Base-by-base conservation (phyloP, 1,140 invertebrate species). In the Cotesia chilonis region DNA sequence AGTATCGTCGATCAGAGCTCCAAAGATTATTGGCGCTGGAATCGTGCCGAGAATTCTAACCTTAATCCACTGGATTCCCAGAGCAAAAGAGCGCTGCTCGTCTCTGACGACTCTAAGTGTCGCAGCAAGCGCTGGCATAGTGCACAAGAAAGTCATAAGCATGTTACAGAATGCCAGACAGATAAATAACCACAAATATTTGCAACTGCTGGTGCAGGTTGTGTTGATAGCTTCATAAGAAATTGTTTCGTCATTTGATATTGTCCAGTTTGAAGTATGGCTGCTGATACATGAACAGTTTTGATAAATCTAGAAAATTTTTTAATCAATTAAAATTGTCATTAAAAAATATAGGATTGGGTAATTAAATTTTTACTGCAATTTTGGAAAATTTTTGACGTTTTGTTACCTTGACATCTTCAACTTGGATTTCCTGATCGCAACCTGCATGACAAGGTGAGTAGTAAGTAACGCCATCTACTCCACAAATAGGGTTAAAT, bases 51-150 rank as follows among this genome's bases (percentile, higher is more conserved):
- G 77, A 57, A 94, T 81, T 14, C 95, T 88, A 5, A 95, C 92
- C 74, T 94, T 91, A 36, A 96, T 93, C 92, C 94, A 96, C 82
- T 96, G 95, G 77, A 96, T 91, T 0, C 95, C 95, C 37, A 96
- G 83, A 1, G 94, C 94, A 87, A 96, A 95, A 1, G 94, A 94
- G 55, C 93, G 89, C 81, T 95, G 93, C 72, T 95, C 92, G 79
- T 94, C 91, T 36, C 90, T 88, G 3, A 96, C 94, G 75, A 94
- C 94, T 79, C 94, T 90, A 1, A 95, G 84, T 0, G 93, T 94
- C 2, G 92, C 91, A 0, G 93, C 91, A 0, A 94, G 83, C 0
- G 93, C 91, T 0, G 94, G 94, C 90, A 94, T 94, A 6, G 92
- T 92, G 68, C 91, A 90, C 1, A 94, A 81, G 80, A 95, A 94